phyloP scores from a whole-genome alignment of 2,888 invertebrate genomes.

The Strigamia crassipes region DNA sequence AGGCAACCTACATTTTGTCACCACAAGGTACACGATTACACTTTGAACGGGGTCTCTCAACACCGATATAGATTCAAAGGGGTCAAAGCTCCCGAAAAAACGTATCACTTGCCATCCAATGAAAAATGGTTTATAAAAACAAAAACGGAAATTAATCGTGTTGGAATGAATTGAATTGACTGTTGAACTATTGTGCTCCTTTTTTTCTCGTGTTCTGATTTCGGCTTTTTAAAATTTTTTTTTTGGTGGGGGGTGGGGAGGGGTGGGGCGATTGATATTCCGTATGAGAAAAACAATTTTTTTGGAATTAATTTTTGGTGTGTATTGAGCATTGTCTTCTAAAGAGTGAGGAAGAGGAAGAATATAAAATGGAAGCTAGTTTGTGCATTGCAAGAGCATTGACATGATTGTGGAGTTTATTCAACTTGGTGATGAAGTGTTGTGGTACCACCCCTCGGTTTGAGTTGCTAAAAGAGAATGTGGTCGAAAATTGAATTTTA shows the following conservation, averaged over 20 bases:
- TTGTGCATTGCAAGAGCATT: conserved; percentile 33
- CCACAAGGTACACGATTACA: conserved; percentile 35
- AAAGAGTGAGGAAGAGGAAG: conserved; percentile 33
- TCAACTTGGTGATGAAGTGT: conserved; percentile 38
- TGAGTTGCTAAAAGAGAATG: background rate
- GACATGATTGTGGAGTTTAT: conserved; percentile 32
- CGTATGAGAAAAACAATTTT: background rate
- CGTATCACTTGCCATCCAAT: background rate
- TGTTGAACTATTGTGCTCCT: conserved; percentile 42
- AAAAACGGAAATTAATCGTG: conserved; percentile 35
- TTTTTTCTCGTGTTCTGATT: conserved; percentile 6
- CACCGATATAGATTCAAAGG: conserved; percentile 24
- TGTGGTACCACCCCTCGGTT: conserved; percentile 24
- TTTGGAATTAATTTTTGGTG: background rate
- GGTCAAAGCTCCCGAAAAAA: conserved; percentile 28
- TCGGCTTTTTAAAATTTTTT: conserved; percentile 1
- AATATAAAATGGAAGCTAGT: conserved; percentile 35
- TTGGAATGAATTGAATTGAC: conserved; percentile 21
- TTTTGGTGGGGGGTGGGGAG: background rate
- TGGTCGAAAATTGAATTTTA: background rate
- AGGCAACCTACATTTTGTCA: conserved; percentile 40
- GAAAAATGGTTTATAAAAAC: conserved; percentile 1
- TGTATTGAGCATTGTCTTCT: background rate
- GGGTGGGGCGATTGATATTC: background rate
- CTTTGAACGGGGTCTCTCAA: conserved; percentile 27